Conservation (phyloP, 1,140 invertebrate genomes). For the Acromyrmex heyeri region DNA sequence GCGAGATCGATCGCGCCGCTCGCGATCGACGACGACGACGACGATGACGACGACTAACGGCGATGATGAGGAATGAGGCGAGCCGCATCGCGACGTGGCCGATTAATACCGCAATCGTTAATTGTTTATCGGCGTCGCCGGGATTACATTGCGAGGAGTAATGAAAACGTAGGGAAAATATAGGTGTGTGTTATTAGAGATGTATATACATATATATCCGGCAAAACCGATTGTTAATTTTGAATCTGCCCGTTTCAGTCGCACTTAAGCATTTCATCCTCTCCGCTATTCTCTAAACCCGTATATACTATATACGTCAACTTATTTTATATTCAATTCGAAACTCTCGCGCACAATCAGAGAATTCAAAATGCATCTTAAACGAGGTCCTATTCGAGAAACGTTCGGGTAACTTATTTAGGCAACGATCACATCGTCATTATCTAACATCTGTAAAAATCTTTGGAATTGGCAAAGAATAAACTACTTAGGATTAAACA, state of each 20-base stretch:
- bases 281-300: background rate
- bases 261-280: background rate
- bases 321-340: constrained; percentile 16
- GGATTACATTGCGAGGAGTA: constrained; percentile 39
- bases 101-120: constrained; percentile 51
- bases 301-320: background rate
- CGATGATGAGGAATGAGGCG: constrained; percentile 12
- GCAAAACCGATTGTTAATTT: constrained; percentile 2
- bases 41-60: constrained; percentile 9
- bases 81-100: constrained; percentile 2
- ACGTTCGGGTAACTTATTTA: background rate
- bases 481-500: background rate
- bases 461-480: background rate
- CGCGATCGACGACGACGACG: background rate
- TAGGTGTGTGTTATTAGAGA: background rate
- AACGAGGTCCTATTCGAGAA: background rate
- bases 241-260: background rate
- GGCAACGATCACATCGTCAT: background rate
- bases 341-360: constrained; percentile 5
- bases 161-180: constrained; percentile 24
- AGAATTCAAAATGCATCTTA: background rate
- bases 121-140: constrained; percentile 56
- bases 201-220: background rate
- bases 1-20: constrained; percentile 26
- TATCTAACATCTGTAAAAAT: background rate